phyloP scores from a whole-genome alignment of 2,888 invertebrate genomes.

The Lithodes maja region DNA sequence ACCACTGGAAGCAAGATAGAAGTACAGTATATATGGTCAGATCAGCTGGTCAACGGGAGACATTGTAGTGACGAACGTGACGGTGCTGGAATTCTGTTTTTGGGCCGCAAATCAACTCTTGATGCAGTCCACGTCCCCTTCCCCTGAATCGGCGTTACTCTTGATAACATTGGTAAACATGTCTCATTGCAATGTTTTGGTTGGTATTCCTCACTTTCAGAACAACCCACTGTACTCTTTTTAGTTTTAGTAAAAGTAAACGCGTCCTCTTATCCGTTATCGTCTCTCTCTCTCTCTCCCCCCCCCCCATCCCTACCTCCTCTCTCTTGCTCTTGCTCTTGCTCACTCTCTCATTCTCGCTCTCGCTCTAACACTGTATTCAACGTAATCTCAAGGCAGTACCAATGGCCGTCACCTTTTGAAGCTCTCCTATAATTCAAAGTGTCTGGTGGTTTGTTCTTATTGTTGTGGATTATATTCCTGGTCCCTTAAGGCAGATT shows the following conservation, averaged over 20 bases:
- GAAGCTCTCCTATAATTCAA: background rate
- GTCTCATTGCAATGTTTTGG: too few relatives aligned
- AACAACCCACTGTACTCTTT: background rate
- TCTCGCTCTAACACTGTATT: conserved; percentile 10
- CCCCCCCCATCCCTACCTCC: background rate
- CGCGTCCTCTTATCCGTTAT: too few relatives aligned
- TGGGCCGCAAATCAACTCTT: too few relatives aligned
- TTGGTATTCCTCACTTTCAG: background rate
- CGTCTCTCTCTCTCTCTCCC: background rate
- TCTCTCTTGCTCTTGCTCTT: background rate
- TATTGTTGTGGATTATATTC: background rate
- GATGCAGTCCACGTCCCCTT: too few relatives aligned
- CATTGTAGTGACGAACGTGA: too few relatives aligned
- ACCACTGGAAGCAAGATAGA: too few relatives aligned
- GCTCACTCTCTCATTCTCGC: conserved; percentile 10
- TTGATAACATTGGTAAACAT: too few relatives aligned
- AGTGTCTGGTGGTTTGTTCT: background rate
- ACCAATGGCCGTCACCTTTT: background rate
- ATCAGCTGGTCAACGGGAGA: too few relatives aligned
- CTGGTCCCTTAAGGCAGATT: too few relatives aligned
- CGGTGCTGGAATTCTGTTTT: too few relatives aligned
- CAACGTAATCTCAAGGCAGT: background rate
- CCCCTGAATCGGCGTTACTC: too few relatives aligned
- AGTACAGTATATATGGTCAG: too few relatives aligned
- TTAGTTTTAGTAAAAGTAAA: background rate